Percentiles rank a stretch among this genome's conserved stretches.
These are phyloP conservation scores for Idaea dimidiata DNA, from an alignment of 2,888 invertebrate species.

Conservation along the genomic window DNA sequence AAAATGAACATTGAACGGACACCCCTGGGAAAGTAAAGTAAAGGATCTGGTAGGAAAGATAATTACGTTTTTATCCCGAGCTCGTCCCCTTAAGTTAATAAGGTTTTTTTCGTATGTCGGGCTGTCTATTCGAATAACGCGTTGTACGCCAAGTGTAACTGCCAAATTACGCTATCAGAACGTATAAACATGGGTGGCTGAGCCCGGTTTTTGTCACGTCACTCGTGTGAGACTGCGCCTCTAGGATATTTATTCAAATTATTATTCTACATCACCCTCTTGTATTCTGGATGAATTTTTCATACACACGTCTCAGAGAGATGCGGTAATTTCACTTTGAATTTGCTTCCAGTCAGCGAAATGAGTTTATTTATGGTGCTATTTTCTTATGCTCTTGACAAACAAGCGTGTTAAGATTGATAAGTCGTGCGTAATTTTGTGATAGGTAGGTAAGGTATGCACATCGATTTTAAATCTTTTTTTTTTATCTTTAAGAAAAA, in stretches of 20 bases:
- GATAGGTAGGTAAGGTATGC: background rate
- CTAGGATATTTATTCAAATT: conserved; percentile 76
- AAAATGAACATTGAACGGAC: conserved; percentile 29
- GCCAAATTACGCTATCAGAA: conserved; percentile 75
- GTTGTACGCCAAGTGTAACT: conserved; percentile 50
- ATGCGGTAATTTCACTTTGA: conserved; percentile 77
- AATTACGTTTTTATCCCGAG: conserved; percentile 41
- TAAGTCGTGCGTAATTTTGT: background rate
- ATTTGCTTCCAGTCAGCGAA: conserved; percentile 61
- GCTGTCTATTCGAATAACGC: conserved; percentile 60
- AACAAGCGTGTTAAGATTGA: conserved; percentile 36
- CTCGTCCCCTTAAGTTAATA: conserved; percentile 66
- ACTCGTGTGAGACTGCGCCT: conserved; percentile 55
- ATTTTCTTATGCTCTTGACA: conserved; percentile 51
- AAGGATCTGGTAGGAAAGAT: conserved; percentile 33
- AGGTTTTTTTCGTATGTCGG: conserved; percentile 61
- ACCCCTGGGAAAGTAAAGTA: conserved; percentile 29
- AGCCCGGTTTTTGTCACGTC: conserved; percentile 70
- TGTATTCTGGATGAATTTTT: conserved; percentile 77
- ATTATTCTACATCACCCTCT: conserved; percentile 72
- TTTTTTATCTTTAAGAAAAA: no score
- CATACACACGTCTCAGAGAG: conserved; percentile 71
- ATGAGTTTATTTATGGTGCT: conserved; percentile 67
- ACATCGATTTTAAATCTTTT: no score
- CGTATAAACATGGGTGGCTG: conserved; percentile 71